phyloP scores from a whole-genome alignment of 2,888 invertebrate species.

The Agrenia bidenticulata region DNA sequence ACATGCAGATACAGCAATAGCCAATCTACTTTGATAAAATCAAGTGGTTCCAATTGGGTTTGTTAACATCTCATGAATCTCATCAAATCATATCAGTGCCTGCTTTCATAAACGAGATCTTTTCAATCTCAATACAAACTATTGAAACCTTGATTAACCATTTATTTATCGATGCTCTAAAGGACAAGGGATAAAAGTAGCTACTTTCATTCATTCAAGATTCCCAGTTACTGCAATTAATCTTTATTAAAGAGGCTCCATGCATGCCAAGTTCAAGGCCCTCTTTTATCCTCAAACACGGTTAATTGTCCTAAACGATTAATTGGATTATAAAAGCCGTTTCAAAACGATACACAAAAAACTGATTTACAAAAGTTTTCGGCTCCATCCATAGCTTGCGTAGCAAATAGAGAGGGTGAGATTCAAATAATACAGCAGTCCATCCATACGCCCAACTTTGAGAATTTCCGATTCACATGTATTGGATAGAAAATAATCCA shows the following conservation, averaged over 20 bases:
- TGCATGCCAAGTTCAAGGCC: conserved; percentile 2
- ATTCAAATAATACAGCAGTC: no score
- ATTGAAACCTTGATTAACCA: background rate
- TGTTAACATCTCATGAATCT: conserved; percentile 41
- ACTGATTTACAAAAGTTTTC: no score
- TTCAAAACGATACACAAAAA: background rate
- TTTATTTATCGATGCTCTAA: background rate
- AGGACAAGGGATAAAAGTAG: background rate
- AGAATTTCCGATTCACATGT: conserved; percentile 4
- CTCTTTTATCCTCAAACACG: background rate
- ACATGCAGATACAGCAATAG: no score
- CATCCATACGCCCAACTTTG: no score
- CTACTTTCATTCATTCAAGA: background rate
- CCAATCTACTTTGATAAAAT: conserved; percentile 36
- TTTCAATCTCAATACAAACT: background rate
- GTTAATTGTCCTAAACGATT: conserved; percentile 3
- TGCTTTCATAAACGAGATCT: conserved; percentile 21
- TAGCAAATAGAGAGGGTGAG: no score
- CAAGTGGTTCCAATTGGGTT: conserved; percentile 43
- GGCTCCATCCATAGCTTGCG: no score
- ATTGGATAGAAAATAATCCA: background rate
- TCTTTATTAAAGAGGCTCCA: background rate
- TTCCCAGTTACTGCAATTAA: background rate
- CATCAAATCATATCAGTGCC: conserved; percentile 37
- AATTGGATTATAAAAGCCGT: conserved; percentile 8